Base-by-base conservation (phyloP, 2,888 invertebrate genomes). In the Pseudoips prasinana region DNA sequence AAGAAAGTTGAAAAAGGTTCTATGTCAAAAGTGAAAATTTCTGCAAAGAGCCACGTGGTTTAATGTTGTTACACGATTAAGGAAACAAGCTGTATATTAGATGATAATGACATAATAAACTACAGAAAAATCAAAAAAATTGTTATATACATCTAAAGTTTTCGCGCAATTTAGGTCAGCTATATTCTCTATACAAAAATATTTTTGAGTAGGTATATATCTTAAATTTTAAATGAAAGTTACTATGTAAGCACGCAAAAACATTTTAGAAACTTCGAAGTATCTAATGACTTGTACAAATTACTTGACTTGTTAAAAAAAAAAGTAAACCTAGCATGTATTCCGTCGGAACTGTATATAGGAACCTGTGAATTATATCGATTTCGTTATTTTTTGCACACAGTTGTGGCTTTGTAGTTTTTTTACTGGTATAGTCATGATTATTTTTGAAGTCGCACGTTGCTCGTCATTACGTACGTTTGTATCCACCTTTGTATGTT, bases 361-460 rank as follows among this genome's bases (percentile, higher is more conserved):
- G 47, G 48, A 51, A 41, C 67, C 66, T 70, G 71, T 64, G 70
- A 73, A 69, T 61, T 61, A 60, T 63, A 64, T 64, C 56, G 53
- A 58, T 56, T 54, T 49, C 34, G 51, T 55, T 57, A 52, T 58
- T 58, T 61, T 49, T 46, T 48, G 33, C 39, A 32, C 26, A 37
- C 53, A 26, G 34, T 37, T 40, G 26, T 44, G 29, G 27, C 27
- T 50, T 44, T 48, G 41, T 34, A 26, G 19, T 40, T 45, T 41
- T n/a, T 42, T 58, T 40, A 31, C 33, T 25, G 8, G 22, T 46
- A 38, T 10, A 32, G 34, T 53, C 56, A 33, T 54, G 34, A 49
- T 58, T 53, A 53, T 53, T 45, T 55, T 24, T 49, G 32, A 34
- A 41, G 37, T 37, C 20, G 33, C 30, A 11, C 34, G 38, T 41